Base-by-base conservation (phyloP, 2,113 vertebrate genomes). In the Chionis minor region DNA sequence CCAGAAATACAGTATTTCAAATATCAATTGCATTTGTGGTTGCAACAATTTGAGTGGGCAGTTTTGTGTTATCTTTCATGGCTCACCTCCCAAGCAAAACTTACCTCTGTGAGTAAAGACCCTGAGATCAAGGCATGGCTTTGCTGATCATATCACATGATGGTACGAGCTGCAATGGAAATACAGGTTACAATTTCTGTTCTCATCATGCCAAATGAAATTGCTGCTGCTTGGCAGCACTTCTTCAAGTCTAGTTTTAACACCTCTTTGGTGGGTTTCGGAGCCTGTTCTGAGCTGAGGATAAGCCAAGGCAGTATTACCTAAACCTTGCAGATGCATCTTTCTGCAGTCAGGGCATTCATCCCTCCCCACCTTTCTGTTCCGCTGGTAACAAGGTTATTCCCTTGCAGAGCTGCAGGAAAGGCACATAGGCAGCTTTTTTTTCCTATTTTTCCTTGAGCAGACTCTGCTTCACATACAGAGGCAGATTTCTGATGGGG, bases 1-100 rank as follows among this genome's bases (percentile, higher is more conserved):
- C 96, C 96, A 96, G 96, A 47, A 96, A 97, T 96, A 91, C 66
- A 83, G 45, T 93, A 90, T 96, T 86, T 97, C 93, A 93, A 96
- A 93, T 91, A 97, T 92, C 96, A 94, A 65, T 94, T 97, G 95
- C 72, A 83, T 94, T 94, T 92, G 78, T 91, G 95, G 62, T 79
- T 92, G 93, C 91, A 96, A 55, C 91, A 92, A 81, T 72, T 35
- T 81, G 96, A 97, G 81, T 72, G 62, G 91, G 92, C 85, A 92
- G 95, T 88, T 95, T 89, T 93, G 72, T 72, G 88, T 90, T 85
- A 78, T 65, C 27, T 84, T 81, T 81, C 32, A 59, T 14, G n/a
- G 84, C 72, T 94, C 54, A 63, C 75, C 62, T 84, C 47, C 73
- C 82, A 33, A 65, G 85, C 22, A 92, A 79, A 75, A 90, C 96